Conservation (phyloP, 1,140 invertebrate genomes). For the Paracyclopina nana region DNA sequence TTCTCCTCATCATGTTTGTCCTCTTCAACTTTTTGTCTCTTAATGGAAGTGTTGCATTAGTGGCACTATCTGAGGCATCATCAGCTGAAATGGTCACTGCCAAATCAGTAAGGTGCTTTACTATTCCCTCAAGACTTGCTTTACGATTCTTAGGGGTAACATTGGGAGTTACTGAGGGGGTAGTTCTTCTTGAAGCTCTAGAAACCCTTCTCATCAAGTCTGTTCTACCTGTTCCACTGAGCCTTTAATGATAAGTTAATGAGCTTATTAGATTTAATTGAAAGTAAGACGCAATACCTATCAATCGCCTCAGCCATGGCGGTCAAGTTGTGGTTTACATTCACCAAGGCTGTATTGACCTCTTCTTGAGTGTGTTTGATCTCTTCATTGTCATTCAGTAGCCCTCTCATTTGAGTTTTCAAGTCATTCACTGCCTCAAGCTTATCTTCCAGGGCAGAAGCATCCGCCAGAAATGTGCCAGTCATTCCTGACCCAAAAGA, state of each 20-base stretch:
- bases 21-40: constrained; percentile 16
- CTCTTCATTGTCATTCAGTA: constrained; percentile 12
- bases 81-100: constrained; percentile 5
- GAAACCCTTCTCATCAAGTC: neutral
- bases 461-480: neutral
- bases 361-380: constrained; percentile 8
- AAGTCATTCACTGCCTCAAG: constrained; percentile 4
- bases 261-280: no score
- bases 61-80: neutral
- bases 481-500: no score
- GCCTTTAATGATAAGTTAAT: no score
- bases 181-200: neutral
- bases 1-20: constrained; percentile 14
- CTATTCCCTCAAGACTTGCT: constrained; percentile 1
- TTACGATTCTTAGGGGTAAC: constrained; percentile 1
- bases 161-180: neutral
- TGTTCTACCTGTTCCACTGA: neutral
- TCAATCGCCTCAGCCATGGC: neutral
- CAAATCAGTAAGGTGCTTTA: constrained; percentile 7
- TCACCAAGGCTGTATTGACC: neutral
- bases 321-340: neutral
- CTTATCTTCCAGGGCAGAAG: constrained; percentile 8
- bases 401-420: constrained; percentile 9
- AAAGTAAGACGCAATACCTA: no score
- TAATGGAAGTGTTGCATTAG: neutral